A percentile compares a stretch with the other conserved stretches of the same genome.
These are phyloP conservation scores for Oryzias dopingdopingensis DNA, from an alignment of 2,797 vertebrate species.

Conservation along the genomic window DNA sequence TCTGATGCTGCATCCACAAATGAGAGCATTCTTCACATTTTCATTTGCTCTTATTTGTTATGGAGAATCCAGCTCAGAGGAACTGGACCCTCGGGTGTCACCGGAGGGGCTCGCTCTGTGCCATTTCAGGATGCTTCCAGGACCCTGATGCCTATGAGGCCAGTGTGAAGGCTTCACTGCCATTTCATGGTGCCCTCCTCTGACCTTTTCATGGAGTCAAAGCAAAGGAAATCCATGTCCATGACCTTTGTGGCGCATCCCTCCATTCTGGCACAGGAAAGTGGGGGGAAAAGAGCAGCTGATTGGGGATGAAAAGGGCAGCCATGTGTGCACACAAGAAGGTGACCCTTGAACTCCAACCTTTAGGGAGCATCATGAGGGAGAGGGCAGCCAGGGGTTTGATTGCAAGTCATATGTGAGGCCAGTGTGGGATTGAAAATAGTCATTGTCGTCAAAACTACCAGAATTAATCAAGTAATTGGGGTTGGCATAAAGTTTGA, in stretches of 20 bases:
- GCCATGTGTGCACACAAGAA: constrained; percentile 56
- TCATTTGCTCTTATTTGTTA: background rate
- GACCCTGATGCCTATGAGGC: constrained; percentile 47
- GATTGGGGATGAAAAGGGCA: constrained; percentile 76
- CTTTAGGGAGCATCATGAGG: constrained; percentile 62
- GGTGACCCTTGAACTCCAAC: constrained; percentile 72
- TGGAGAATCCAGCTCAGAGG: background rate
- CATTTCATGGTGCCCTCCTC: constrained; percentile 73
- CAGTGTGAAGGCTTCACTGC: constrained; percentile 62
- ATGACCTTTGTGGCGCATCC: constrained; percentile 74
- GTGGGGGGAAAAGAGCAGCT: constrained; percentile 24
- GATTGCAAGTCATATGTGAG: constrained; percentile 56
- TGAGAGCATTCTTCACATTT: no score
- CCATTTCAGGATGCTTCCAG: constrained; percentile 64
- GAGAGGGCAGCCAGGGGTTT: constrained; percentile 34
- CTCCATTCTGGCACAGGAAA: constrained; percentile 58
- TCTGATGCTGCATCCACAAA: no score
- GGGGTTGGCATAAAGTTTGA: no score
- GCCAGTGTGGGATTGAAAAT: constrained; percentile 3
- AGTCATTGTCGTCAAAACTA: background rate
- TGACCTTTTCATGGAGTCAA: constrained; percentile 79
- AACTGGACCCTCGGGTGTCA: constrained; percentile 18
- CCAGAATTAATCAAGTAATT: background rate
- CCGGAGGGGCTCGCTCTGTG: constrained; percentile 33
- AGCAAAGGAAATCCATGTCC: constrained; percentile 77